Evolutionary conservation across 2,888 invertebrate species (phyloP).

Genomic region (Acanthacorydalis orientalis): DNA sequence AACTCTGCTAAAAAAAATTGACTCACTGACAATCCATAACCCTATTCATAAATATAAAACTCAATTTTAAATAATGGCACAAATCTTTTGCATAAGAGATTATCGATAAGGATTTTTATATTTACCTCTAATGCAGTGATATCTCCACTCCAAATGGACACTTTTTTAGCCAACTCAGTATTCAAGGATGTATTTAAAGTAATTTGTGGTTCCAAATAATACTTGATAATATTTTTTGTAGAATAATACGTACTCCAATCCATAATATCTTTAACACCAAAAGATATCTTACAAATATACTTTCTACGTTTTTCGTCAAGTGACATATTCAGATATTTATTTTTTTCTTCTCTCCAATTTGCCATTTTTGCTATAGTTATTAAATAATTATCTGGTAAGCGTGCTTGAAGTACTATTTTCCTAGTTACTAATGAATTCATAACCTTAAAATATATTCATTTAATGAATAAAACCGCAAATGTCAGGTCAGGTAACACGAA

Average conservation of each 20-base stretch:
- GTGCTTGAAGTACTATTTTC: too few relatives aligned
- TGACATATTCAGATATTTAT: slow-evolving; percentile 32
- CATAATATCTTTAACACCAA: slow-evolving; percentile 29
- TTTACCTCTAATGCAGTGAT: slow-evolving; percentile 61
- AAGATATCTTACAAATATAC: slow-evolving; percentile 27
- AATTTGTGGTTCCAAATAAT: slow-evolving; percentile 24
- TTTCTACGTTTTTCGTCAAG: slow-evolving; percentile 34
- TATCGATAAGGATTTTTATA: neutral
- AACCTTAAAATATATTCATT: too few relatives aligned
- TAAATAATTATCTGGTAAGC: neutral
- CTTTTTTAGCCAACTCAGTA: slow-evolving; percentile 33
- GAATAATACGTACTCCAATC: slow-evolving; percentile 37
- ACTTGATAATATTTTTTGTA: slow-evolving; percentile 14
- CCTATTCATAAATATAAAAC: too few relatives aligned
- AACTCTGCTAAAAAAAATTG: too few relatives aligned
- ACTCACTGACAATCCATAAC: too few relatives aligned
- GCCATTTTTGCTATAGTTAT: slow-evolving; percentile 23
- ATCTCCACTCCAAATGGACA: slow-evolving; percentile 58
- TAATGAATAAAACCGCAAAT: too few relatives aligned
- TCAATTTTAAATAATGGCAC: too few relatives aligned
- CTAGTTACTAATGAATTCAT: too few relatives aligned
- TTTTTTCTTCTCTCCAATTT: slow-evolving; percentile 33
- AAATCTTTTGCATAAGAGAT: too few relatives aligned
- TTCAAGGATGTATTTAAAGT: slow-evolving; percentile 25
- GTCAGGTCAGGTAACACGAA: too few relatives aligned